Conservation (phyloP, 2,113 vertebrate species). For the Thamnophis sirtalis region DNA sequence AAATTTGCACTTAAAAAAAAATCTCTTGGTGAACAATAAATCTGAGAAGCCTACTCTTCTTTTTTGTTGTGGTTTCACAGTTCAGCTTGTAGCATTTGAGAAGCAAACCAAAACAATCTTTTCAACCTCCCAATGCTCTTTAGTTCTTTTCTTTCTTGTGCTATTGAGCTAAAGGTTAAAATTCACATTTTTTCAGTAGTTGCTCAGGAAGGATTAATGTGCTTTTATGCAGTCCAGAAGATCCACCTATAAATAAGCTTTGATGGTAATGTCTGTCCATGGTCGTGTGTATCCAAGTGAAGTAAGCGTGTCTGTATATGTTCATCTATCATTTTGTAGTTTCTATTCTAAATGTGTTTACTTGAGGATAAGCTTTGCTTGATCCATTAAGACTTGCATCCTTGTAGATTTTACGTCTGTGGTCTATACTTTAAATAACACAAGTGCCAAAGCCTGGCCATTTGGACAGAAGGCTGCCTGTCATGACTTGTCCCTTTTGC, state of each 20-base stretch:
- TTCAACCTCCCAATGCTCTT: slow-evolving; percentile 13
- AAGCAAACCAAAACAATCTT: slow-evolving; percentile 16
- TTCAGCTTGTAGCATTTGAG: slow-evolving; percentile 16
- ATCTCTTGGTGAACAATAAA: slow-evolving; percentile 15
- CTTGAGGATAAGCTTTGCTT: background rate
- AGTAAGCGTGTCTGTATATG: background rate
- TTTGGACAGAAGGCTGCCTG: background rate
- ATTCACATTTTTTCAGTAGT: slow-evolving; percentile 19
- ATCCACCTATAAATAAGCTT: background rate
- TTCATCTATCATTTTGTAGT: background rate
- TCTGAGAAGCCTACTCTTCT: slow-evolving; percentile 4
- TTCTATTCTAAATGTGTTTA: background rate
- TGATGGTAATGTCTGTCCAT: background rate
- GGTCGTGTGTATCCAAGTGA: background rate
- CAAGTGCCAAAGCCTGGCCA: background rate
- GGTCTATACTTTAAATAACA: background rate
- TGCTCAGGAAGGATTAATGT: slow-evolving; percentile 5
- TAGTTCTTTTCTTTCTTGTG: background rate
- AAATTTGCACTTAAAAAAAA: slow-evolving; percentile 11
- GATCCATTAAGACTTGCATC: background rate
- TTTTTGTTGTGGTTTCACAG: slow-evolving; percentile 1
- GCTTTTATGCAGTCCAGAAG: slow-evolving; percentile 16
- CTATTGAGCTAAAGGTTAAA: slow-evolving; percentile 1
- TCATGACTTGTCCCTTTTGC: background rate
- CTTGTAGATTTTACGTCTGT: background rate